phyloP scores from a whole-genome alignment of 2,113 vertebrate species.

The Delphinapterus leucas region DNA sequence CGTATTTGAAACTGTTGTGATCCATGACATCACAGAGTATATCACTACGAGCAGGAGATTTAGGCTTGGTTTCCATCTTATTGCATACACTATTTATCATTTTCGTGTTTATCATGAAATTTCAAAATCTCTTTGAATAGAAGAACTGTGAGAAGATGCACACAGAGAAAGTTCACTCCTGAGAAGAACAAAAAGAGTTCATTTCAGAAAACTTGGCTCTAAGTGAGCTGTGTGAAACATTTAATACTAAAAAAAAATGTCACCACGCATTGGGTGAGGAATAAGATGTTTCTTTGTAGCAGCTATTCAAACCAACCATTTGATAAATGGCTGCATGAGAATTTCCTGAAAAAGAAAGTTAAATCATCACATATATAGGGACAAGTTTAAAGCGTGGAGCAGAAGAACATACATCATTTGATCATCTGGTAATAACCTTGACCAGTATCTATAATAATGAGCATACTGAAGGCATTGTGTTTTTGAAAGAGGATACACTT shows the following conservation, averaged over 20 bases:
- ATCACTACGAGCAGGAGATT: background rate
- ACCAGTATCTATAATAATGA: background rate
- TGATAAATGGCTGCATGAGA: background rate
- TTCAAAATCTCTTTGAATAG: background rate
- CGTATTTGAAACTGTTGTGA: background rate
- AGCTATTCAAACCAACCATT: background rate
- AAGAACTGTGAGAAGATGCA: background rate
- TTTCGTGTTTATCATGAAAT: background rate
- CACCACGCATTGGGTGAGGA: background rate
- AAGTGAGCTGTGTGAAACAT: background rate
- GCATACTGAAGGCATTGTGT: background rate
- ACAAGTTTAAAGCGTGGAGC: background rate
- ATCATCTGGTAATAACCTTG: background rate
- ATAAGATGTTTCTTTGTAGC: background rate
- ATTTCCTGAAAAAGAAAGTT: slow-evolving; percentile 5
- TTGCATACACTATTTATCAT: background rate
- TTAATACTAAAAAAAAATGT: background rate
- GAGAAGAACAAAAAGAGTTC: background rate
- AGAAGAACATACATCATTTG: background rate
- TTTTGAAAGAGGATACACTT: background rate
- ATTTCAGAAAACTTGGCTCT: background rate
- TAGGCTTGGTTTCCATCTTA: background rate
- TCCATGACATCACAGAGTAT: background rate
- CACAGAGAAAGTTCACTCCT: background rate
- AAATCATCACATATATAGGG: background rate